Conservation (phyloP, 2,113 vertebrate species). For the Nannospalax galili region DNA sequence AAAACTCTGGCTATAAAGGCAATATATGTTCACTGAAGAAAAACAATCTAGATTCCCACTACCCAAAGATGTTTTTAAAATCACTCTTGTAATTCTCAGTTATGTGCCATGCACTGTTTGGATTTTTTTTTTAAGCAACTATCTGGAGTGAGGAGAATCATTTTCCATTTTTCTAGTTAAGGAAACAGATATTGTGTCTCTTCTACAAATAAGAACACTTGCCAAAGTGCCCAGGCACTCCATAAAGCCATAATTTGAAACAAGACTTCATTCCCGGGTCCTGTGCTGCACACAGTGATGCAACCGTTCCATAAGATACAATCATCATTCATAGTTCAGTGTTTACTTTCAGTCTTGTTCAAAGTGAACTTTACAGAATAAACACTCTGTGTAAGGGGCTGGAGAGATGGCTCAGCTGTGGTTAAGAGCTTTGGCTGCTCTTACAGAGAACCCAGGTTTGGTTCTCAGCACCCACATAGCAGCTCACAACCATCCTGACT, state of each 20-base stretch:
- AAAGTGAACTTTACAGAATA: background rate
- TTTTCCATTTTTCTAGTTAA: background rate
- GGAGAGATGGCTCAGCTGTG: too few species aligned
- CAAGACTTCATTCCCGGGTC: too few species aligned
- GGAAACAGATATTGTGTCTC: background rate
- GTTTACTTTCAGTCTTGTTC: background rate
- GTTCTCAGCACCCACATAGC: too few species aligned
- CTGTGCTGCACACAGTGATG: background rate
- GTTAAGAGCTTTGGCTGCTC: too few species aligned
- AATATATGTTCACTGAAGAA: too few species aligned
- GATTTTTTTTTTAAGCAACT: background rate
- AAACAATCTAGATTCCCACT: background rate
- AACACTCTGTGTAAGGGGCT: background rate
- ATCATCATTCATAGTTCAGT: background rate
- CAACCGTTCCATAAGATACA: background rate
- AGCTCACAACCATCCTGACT: too few species aligned
- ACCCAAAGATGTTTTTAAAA: background rate
- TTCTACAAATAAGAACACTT: background rate
- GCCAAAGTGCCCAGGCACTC: too few species aligned
- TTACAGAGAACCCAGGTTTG: too few species aligned
- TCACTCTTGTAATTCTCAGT: too few species aligned
- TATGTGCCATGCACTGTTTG: background rate
- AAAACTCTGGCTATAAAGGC: background rate
- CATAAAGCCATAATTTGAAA: too few species aligned
- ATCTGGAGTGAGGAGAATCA: background rate